Base-by-base conservation (phyloP, 30 jellyfish, hydroid and myxozoan genomes). In the Cassiopea xamachana region DNA sequence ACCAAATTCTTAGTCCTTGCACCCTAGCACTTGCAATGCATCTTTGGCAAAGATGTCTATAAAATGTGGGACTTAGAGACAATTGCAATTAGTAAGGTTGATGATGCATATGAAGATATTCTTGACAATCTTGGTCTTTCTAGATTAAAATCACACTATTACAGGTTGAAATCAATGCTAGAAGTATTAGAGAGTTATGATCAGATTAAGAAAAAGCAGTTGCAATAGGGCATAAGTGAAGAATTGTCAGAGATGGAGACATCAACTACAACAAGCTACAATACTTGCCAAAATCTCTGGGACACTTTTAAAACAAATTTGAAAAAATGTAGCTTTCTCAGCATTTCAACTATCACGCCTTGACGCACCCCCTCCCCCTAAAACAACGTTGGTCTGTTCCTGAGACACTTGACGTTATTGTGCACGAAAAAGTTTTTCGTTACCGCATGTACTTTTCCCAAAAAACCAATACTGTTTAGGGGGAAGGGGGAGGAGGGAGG, bases 61-160 rank as follows among this genome's bases (percentile, higher is more conserved):
- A 27, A 73, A 73, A 5, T 73, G 81, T 73, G 81, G 81, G 81
- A 73, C 27, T 73, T 73, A 15, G 81, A 73, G 15, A 13, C 81
- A 27, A 73, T 73, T 7, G 81, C 7, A 39, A 73, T 73, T 7
- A 73, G 60, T 27, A 7, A 73, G 27, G 81, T 73, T 73, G 81
- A 73, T 73, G 81, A 51, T 51, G 64, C 9, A 2, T 51, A 51
- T 51, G 64, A 51, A 9, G 78, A 51, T 51, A 2, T 51, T 51
- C 64, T 51, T 2, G 64, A 51, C 9, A 51, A 51, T 9, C 4
- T 51, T 51, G 64, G 64, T 51, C 64, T 51, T 51, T 51, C 64
- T 51, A 51, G 64, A 9, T 51, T 51, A 51, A 51, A 51, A 9
- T 51, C 64, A 51, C 64, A 51, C 8, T 4, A 2, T 2, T 2